These are phyloP conservation scores for Polylopha cassiicola DNA, from an alignment of 2,888 invertebrate genomes.

Conservation along the genomic window DNA sequence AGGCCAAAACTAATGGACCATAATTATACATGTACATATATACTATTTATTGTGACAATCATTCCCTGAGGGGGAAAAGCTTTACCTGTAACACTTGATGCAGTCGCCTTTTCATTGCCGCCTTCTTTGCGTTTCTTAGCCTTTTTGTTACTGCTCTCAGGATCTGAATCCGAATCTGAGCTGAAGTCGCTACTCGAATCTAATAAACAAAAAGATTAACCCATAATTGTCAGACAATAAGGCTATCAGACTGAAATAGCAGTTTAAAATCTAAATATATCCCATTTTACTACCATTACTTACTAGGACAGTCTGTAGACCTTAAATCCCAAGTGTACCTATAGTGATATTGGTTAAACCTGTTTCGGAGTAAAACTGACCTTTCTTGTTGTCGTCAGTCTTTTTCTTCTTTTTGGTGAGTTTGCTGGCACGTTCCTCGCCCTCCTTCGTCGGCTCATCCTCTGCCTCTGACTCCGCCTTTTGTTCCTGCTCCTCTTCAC, in stretches of 20 bases:
- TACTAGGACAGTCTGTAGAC: too few species aligned
- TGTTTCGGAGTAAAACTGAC: too few species aligned
- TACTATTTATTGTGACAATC: too few species aligned
- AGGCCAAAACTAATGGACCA: too few species aligned
- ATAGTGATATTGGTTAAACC: too few species aligned
- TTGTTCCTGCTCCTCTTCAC: conserved; percentile 89
- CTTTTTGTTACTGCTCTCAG: conserved; percentile 69
- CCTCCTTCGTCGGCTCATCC: conserved; percentile 84
- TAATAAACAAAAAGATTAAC: conserved; percentile 35
- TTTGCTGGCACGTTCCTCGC: conserved; percentile 80
- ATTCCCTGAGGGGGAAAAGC: background rate
- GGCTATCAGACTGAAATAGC: too few species aligned
- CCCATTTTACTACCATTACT: too few species aligned
- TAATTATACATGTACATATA: too few species aligned
- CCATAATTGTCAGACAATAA: background rate
- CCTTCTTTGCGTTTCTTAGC: conserved; percentile 53
- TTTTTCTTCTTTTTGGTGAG: conserved; percentile 79
- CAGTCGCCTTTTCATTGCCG: conserved; percentile 36
- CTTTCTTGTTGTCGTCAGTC: conserved; percentile 76
- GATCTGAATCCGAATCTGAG: conserved; percentile 84
- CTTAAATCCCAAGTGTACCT: too few species aligned
- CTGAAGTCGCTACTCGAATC: conserved; percentile 84
- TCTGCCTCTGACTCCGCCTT: conserved; percentile 85
- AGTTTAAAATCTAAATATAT: too few species aligned
- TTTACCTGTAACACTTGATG: conserved; percentile 33